These are phyloP conservation scores for Florisuga fusca DNA, from an alignment of 2,797 vertebrate species.

Conservation along the genomic window DNA sequence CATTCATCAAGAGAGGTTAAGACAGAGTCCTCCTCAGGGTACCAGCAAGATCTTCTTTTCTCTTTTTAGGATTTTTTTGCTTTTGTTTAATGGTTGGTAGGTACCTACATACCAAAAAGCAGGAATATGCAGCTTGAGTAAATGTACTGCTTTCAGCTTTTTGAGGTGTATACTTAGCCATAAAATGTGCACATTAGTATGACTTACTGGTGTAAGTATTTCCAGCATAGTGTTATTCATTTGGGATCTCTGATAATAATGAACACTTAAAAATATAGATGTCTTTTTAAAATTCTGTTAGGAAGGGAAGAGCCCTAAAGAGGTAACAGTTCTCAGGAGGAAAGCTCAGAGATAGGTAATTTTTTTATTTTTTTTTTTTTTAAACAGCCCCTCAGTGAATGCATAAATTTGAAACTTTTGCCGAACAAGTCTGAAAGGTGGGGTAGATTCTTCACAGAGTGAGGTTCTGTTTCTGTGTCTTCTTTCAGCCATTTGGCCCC, in stretches of 20 bases:
- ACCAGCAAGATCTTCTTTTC: not conserved
- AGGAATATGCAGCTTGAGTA: not conserved
- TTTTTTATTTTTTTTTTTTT: not conserved
- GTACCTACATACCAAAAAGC: not conserved
- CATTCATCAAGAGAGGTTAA: not conserved
- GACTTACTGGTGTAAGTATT: not conserved
- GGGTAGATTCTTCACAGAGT: not conserved
- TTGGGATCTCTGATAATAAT: not conserved
- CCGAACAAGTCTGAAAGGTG: not conserved
- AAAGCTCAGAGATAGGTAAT: not conserved
- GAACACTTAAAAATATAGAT: not conserved
- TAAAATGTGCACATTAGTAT: accelerated
- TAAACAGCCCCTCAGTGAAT: not conserved
- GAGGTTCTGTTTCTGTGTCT: not conserved
- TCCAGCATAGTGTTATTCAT: not conserved
- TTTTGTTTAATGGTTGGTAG: not conserved
- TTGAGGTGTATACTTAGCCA: not conserved
- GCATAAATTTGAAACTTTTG: not conserved
- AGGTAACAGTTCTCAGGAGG: not conserved
- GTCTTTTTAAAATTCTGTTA: not conserved
- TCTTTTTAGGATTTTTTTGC: not conserved
- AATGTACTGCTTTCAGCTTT: not conserved
- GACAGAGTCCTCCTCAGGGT: not conserved
- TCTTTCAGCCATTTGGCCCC: not conserved
- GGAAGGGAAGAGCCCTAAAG: not conserved